A percentile compares a stretch with the other conserved stretches of the same genome.
These are phyloP conservation scores for Tipula lateralis DNA, from an alignment of 2,888 invertebrate species.

Conservation along the genomic window DNA sequence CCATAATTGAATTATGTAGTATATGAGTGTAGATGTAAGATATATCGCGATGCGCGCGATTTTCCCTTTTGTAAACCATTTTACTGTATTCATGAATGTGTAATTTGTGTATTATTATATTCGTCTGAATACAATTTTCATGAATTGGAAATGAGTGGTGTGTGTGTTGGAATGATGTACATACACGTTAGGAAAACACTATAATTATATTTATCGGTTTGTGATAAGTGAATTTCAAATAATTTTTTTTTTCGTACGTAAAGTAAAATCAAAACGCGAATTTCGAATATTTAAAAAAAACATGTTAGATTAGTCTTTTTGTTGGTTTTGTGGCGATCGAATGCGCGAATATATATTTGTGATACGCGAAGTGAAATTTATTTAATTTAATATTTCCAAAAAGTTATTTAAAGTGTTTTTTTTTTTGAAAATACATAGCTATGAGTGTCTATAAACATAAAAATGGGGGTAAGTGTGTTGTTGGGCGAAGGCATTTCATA, in stretches of 20 bases:
- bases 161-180: background rate
- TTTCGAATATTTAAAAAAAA: background rate
- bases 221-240: background rate
- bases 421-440: background rate
- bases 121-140: background rate
- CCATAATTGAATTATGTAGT: conserved; percentile 4
- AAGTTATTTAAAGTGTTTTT: background rate
- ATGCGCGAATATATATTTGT: background rate
- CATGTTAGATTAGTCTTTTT: background rate
- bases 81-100: background rate
- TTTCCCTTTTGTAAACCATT: background rate
- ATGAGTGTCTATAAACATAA: background rate
- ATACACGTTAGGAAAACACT: background rate
- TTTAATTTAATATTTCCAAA: background rate
- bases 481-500: background rate
- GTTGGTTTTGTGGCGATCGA: background rate
- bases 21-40: background rate
- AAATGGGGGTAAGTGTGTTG: background rate
- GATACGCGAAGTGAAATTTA: background rate
- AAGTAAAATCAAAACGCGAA: conserved; percentile 9
- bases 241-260: background rate
- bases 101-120: background rate
- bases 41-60: background rate
- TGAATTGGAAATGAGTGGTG: background rate
- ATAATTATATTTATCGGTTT: background rate